Evolutionary conservation across 2,888 invertebrate genomes (phyloP).

Genomic region (Galeopsomyia nigrocyanea): DNA sequence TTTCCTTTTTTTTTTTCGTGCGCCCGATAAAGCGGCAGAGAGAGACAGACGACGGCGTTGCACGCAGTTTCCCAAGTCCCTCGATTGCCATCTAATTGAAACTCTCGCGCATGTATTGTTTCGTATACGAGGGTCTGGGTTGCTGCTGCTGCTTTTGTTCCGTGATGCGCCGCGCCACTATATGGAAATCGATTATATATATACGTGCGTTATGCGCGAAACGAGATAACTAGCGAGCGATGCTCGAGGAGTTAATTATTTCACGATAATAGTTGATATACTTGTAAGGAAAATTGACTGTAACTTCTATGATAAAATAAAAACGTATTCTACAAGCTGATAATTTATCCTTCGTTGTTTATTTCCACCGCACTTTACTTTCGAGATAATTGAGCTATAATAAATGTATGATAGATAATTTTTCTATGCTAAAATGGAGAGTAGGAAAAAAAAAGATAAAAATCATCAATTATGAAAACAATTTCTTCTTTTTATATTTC

Average conservation of each 20-base stretch:
- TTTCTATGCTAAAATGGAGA: no score
- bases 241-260: constrained; percentile 19
- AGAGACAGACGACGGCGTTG: constrained; percentile 6
- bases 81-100: constrained; percentile 25
- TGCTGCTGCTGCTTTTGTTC: background rate
- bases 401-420: no score
- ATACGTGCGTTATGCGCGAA: constrained; percentile 6
- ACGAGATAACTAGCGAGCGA: constrained; percentile 5
- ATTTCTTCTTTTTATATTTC: no score
- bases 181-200: constrained; percentile 23
- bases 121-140: no score
- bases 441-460: no score
- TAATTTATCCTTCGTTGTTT: constrained; percentile 7
- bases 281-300: constrained; percentile 50
- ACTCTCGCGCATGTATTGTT: constrained; percentile 8
- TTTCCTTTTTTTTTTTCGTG: background rate
- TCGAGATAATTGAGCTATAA: no score
- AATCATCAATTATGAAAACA: background rate
- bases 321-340: constrained; percentile 44
- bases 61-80: constrained; percentile 19
- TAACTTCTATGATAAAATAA: constrained; percentile 52
- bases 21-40: background rate
- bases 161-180: background rate
- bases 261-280: constrained; percentile 46
- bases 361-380: no score